Evolutionary conservation across 2,113 vertebrate species (phyloP).

Genomic region (Paradoxurus hermaphroditus): DNA sequence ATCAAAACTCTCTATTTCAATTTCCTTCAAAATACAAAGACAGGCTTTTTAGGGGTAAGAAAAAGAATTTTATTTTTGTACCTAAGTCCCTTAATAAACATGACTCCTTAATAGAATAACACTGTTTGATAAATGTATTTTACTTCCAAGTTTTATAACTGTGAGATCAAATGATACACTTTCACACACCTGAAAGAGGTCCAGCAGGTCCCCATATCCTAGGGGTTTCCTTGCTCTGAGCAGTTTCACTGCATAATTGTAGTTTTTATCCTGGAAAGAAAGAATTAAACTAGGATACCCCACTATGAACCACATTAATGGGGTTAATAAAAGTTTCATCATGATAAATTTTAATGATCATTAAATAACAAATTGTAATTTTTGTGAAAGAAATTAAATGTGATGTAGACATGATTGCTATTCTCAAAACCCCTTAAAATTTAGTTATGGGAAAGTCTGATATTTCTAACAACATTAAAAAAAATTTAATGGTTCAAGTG

Average conservation of each 20-base stretch:
- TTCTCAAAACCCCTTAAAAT: constrained; percentile 42
- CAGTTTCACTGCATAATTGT: constrained; percentile 63
- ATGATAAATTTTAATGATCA: constrained; percentile 31
- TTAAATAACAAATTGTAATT: constrained; percentile 47
- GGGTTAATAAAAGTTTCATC: constrained; percentile 47
- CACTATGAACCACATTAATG: constrained; percentile 54
- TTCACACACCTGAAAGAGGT: constrained; percentile 68
- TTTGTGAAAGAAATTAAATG: constrained; percentile 53
- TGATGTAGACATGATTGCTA: not conserved
- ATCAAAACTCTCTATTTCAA: not conserved
- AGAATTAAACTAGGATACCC: constrained; percentile 68
- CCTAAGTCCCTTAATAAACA: not conserved
- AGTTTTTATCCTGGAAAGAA: constrained; percentile 70
- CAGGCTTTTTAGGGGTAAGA: not conserved
- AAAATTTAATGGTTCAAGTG: not conserved
- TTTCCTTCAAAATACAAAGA: constrained; percentile 11
- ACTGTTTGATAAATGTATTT: not conserved
- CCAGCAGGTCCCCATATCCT: constrained; percentile 62
- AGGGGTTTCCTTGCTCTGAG: constrained; percentile 66
- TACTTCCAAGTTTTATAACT: constrained; percentile 11
- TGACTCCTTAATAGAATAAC: constrained; percentile 2
- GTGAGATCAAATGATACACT: constrained; percentile 45
- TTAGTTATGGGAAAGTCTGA: not conserved
- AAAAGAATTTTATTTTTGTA: not conserved
- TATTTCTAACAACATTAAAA: constrained; percentile 7